Base-by-base conservation (phyloP, 2,888 invertebrate genomes). In the Chelonus formosanus region DNA sequence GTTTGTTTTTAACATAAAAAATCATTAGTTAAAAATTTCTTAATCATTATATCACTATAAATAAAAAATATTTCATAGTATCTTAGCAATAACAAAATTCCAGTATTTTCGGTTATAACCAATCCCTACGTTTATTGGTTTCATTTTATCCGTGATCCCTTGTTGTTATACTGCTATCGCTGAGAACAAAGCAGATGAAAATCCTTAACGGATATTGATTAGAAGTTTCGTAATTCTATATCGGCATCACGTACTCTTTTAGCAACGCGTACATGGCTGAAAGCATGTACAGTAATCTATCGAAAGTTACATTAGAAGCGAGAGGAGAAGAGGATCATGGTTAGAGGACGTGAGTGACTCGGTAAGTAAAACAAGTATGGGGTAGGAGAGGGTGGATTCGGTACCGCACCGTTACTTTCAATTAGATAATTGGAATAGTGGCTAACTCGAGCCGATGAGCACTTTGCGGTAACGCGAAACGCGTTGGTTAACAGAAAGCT, bases 171-270 rank as follows among this genome's bases (percentile, higher is more conserved):
- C 57, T 65, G 53, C 50, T 70, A 53, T 55, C 67, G 65, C 68
- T 70, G 74, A 70, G 74, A 76, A 80, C 78, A 80, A 78, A 81
- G 80, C 78, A 76, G 75, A 78, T 76, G 78, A 73, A 78, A 74
- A 78, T 80, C 75, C 79, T 78, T 80, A 78, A 79, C 77, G 76
- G 76, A 78, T 76, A 81, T 81, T 78, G 79, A 78, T 74, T 69
- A 65, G 63, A 70, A 68, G 64, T 60, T 60, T 20, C 56, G 20
- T 52, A 64, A 10, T 34, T 44, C 45, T 47, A 20, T 45, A 36
- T 40, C 45, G 31, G 52, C 43, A 32, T 52, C 61, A 35, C 48
- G 36, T 45, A 47, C 59, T 45, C 47, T 57, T 45, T 43, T 5
- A 40, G 20, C 45, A 52, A 35, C 43, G 45, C 8, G 53, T 45